phyloP scores from a whole-genome alignment of 2,113 vertebrate genomes.

The Salvelinus namaycush region DNA sequence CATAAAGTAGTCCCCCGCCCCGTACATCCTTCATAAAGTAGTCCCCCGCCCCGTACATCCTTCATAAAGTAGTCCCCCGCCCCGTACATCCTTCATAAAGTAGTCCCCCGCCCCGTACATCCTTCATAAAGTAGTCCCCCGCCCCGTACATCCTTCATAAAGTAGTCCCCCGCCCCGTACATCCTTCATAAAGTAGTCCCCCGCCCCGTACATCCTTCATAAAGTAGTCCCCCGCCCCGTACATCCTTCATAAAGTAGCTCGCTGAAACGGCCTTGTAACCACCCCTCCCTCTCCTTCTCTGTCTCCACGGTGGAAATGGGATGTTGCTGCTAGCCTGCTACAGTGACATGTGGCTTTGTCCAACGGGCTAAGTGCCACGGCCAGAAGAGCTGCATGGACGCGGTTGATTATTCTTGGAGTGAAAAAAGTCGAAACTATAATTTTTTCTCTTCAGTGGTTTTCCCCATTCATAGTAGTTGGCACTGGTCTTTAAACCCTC shows the following conservation, averaged over 20 bases:
- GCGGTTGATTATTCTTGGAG: constrained; percentile 71
- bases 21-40: constrained; percentile 15
- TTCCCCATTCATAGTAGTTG: constrained; percentile 70
- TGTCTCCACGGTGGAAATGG: constrained; percentile 29
- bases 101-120: constrained; percentile 11
- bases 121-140: no score
- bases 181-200: no score
- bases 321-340: constrained; percentile 40
- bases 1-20: constrained; percentile 8
- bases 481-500: constrained; percentile 51
- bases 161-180: constrained; percentile 8
- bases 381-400: constrained; percentile 57
- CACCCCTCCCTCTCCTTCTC: constrained; percentile 36
- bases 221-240: constrained; percentile 11
- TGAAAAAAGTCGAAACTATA: constrained; percentile 44
- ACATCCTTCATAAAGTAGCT: constrained; percentile 16
- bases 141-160: constrained; percentile 2
- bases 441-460: constrained; percentile 67
- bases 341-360: constrained; percentile 64
- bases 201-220: constrained; percentile 8
- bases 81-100: constrained; percentile 18
- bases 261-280: background rate
- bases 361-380: constrained; percentile 38
- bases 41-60: no score
- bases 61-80: constrained; percentile 13